Percentiles rank a stretch among this genome's conserved stretches.
phyloP scores from a whole-genome alignment of 92 coral and sea anemone genomes.

The Epizoanthus illoricatus region DNA sequence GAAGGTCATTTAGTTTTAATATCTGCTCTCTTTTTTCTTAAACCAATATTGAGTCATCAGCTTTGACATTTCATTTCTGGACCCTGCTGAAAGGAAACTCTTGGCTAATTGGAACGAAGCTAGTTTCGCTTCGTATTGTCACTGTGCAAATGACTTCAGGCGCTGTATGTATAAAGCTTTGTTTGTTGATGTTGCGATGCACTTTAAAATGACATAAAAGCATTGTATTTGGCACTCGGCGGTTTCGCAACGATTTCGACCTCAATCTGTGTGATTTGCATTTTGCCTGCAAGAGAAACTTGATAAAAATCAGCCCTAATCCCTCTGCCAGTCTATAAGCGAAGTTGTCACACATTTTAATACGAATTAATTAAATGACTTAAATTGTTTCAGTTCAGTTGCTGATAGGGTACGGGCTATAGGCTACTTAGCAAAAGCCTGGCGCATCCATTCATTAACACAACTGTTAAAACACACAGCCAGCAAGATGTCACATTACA shows the following conservation, averaged over 20 bases:
- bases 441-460: slow-evolving; percentile 41
- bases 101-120: slow-evolving; percentile 30
- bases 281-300: slow-evolving; percentile 13
- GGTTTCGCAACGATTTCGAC: slow-evolving; percentile 7
- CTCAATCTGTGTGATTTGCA: slow-evolving; percentile 20
- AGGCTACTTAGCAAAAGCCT: slow-evolving; percentile 28
- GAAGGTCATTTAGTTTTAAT: slow-evolving; percentile 82
- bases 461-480: slow-evolving; percentile 65
- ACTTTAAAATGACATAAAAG: slow-evolving; percentile 14
- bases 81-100: slow-evolving; percentile 66
- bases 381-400: slow-evolving; percentile 62
- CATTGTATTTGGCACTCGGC: background rate
- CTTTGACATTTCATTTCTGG: slow-evolving; percentile 72
- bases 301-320: slow-evolving; percentile 50
- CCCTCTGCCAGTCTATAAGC: slow-evolving; percentile 59
- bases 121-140: slow-evolving; percentile 14
- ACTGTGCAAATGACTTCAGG: slow-evolving; percentile 34
- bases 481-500: slow-evolving; percentile 28
- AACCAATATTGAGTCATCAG: slow-evolving; percentile 85
- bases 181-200: slow-evolving; percentile 25
- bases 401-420: slow-evolving; percentile 62
- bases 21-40: slow-evolving; percentile 80
- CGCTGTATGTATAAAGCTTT: slow-evolving; percentile 21
- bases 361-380: slow-evolving; percentile 68
- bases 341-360: slow-evolving; percentile 62